Evolutionary conservation across 2,113 vertebrate genomes (phyloP).

Genomic region (Daboia siamensis): DNA sequence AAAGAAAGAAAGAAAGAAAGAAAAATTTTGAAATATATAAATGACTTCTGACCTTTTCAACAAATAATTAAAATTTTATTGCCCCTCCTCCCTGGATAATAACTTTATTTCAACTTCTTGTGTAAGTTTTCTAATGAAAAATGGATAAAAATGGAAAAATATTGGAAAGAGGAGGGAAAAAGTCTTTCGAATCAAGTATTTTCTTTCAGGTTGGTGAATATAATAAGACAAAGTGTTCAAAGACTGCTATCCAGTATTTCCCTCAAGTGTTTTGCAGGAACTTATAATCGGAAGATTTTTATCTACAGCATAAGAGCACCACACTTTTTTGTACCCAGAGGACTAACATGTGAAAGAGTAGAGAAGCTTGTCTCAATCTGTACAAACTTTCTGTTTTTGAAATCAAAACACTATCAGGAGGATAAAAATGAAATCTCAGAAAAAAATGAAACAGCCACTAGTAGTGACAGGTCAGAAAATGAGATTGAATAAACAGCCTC

Average conservation of each 20-base stretch:
- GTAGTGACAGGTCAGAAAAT: background rate
- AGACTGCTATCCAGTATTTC: background rate
- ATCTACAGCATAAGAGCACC: background rate
- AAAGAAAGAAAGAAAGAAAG: too few relatives aligned
- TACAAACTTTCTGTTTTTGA: background rate
- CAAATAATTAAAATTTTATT: background rate
- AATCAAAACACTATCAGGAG: background rate
- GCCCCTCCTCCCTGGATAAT: background rate
- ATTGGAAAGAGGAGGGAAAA: background rate
- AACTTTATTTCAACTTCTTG: background rate
- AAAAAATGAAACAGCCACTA: background rate
- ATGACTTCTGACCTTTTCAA: background rate
- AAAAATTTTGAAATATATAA: background rate
- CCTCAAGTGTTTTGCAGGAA: background rate
- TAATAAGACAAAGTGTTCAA: background rate
- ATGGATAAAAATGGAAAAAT: background rate
- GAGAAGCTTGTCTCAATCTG: background rate
- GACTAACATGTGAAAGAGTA: background rate
- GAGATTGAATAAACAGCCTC: background rate
- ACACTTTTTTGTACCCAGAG: background rate
- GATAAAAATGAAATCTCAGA: background rate
- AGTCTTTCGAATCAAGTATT: background rate
- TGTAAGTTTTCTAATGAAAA: background rate
- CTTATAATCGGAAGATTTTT: background rate
- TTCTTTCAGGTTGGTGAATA: background rate